Conservation (phyloP, 2,113 vertebrate species). For the Pelodiscus sinensis region DNA sequence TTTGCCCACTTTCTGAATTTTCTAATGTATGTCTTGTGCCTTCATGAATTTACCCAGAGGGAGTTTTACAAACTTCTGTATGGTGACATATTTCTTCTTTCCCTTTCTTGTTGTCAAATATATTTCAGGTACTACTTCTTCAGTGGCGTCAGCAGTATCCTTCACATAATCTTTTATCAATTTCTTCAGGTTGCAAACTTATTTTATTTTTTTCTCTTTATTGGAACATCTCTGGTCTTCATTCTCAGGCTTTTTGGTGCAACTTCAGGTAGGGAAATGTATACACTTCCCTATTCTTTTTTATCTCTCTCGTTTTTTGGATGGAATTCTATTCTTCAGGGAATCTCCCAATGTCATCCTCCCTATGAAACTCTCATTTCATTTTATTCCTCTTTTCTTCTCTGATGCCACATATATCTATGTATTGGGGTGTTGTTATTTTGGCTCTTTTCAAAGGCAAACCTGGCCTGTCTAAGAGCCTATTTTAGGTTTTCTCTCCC, state of each 20-base stretch:
- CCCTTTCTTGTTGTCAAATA: not conserved
- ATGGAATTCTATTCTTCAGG: slow-evolving; percentile 1
- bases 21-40: not conserved
- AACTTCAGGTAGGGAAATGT: not conserved
- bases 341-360: not conserved
- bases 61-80: slow-evolving; percentile 19
- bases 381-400: slow-evolving; percentile 11
- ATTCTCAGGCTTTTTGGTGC: not conserved
- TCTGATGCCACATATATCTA: not conserved
- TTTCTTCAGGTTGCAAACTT: slow-evolving; percentile 2
- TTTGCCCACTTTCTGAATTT: not conserved
- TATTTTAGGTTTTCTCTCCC: not conserved
- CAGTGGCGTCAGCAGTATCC: not conserved
- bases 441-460: slow-evolving; percentile 4
- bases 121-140: slow-evolving; percentile 8
- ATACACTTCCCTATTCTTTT: slow-evolving; percentile 13
- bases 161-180: slow-evolving; percentile 1
- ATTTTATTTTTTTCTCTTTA: slow-evolving; percentile 27
- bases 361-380: not conserved
- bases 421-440: not conserved
- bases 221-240: not conserved
- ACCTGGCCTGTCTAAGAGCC: too few species aligned
- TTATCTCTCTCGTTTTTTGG: not conserved
- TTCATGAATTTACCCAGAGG: not conserved
- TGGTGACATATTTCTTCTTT: not conserved